Conservation (phyloP, 1,140 invertebrate genomes). For the Agrypnia vestita region DNA sequence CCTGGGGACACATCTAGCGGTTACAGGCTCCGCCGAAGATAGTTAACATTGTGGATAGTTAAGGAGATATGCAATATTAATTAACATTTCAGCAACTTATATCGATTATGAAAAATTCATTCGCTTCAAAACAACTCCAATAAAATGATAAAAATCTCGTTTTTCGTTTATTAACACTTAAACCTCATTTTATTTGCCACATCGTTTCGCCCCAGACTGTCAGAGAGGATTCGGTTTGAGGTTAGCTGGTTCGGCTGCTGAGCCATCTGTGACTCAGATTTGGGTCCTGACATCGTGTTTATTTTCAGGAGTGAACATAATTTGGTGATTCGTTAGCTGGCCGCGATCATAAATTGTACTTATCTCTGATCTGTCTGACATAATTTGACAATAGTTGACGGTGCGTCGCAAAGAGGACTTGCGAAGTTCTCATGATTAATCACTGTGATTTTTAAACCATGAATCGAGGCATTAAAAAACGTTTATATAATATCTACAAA, state of each 20-base stretch:
- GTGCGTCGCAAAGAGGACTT: constrained; percentile 26
- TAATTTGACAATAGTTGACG: constrained; percentile 43
- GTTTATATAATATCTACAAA: no score
- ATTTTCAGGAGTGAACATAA: constrained; percentile 38
- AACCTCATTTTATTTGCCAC: background rate
- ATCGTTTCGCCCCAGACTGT: background rate
- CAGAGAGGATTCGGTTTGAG: no score
- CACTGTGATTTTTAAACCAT: background rate
- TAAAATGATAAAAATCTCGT: no score
- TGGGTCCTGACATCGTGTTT: constrained; percentile 7
- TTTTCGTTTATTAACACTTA: no score
- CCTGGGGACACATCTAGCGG: no score
- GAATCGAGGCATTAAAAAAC: background rate
- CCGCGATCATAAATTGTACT: constrained; percentile 35
- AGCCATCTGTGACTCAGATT: background rate
- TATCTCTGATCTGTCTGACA: constrained; percentile 42
- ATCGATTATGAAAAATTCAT: no score
- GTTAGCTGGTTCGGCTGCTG: background rate
- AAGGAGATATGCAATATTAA: no score
- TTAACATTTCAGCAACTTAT: no score
- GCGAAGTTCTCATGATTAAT: constrained; percentile 25
- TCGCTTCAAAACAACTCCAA: no score
- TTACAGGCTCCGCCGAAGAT: no score
- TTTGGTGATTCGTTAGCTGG: constrained; percentile 42
- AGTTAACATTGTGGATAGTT: no score